A percentile compares a stretch with the other conserved stretches of the same genome.
These are phyloP conservation scores for Chionomys nivalis DNA, from an alignment of 2,113 vertebrate genomes.

Conservation along the genomic window DNA sequence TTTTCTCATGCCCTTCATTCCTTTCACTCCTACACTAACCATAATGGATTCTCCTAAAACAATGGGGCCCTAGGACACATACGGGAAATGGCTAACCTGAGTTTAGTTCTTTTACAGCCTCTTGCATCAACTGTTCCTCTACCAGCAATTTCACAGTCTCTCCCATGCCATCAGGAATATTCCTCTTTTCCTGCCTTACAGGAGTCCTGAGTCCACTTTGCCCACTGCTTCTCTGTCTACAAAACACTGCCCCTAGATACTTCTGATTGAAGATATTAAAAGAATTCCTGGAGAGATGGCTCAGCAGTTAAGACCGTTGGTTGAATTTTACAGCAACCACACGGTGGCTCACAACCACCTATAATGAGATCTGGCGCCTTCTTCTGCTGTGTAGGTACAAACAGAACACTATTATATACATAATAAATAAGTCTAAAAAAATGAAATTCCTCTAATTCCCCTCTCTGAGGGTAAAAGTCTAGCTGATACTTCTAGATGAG, in stretches of 20 bases:
- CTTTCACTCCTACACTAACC: background rate
- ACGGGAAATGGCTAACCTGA: background rate
- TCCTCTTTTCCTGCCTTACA: accelerated
- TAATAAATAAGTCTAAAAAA: no score
- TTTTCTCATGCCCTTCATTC: background rate
- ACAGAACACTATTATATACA: no score
- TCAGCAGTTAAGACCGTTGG: no score
- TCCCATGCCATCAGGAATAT: background rate
- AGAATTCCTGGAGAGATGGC: background rate
- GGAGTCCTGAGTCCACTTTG: background rate
- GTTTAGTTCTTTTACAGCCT: background rate
- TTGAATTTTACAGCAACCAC: no score
- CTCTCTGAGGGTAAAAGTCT: background rate
- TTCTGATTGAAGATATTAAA: accelerated
- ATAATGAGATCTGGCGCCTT: no score
- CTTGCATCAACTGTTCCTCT: background rate
- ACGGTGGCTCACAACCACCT: no score
- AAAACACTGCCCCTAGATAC: accelerated
- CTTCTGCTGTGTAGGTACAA: no score
- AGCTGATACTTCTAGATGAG: background rate
- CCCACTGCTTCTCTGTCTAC: background rate
- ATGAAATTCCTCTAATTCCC: background rate
- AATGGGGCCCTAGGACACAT: background rate
- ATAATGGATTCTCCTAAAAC: background rate
- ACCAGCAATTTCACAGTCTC: no score